Conservation (phyloP, 2,113 vertebrate species). For the Trichechus manatus region DNA sequence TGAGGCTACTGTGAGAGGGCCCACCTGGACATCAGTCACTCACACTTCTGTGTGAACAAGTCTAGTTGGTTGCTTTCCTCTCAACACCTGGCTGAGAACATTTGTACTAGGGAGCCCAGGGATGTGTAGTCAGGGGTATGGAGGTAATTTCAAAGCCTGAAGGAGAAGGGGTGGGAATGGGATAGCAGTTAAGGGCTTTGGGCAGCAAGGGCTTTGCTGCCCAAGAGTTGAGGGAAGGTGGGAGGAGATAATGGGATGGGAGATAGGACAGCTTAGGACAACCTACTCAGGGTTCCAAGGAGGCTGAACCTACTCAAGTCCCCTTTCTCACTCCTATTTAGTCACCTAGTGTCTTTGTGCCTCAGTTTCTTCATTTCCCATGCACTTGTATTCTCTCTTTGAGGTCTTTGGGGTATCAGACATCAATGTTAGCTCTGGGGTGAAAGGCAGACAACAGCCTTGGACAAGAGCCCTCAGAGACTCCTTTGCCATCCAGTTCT, state of each 20-base stretch:
- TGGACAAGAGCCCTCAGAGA: background rate
- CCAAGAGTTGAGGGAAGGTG: background rate
- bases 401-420: background rate
- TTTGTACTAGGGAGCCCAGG: fast-evolving
- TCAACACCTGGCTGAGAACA: background rate
- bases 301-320: background rate
- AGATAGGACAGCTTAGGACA: background rate
- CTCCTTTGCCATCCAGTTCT: background rate
- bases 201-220: background rate
- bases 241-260: background rate
- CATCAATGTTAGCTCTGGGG: background rate
- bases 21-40: background rate
- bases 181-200: background rate
- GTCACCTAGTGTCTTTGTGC: background rate
- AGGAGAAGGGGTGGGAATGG: background rate
- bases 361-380: background rate
- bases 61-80: background rate
- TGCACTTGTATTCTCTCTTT: background rate
- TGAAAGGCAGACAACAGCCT: background rate
- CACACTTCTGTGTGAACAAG: background rate
- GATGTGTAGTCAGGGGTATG: background rate
- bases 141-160: background rate
- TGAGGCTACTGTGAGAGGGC: background rate
- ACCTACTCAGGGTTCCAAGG: background rate
- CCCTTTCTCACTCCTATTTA: background rate